Percentiles rank a stretch among this genome's conserved stretches.
Conservation (phyloP, 2,888 invertebrate genomes). For the Nemurella pictetii region DNA sequence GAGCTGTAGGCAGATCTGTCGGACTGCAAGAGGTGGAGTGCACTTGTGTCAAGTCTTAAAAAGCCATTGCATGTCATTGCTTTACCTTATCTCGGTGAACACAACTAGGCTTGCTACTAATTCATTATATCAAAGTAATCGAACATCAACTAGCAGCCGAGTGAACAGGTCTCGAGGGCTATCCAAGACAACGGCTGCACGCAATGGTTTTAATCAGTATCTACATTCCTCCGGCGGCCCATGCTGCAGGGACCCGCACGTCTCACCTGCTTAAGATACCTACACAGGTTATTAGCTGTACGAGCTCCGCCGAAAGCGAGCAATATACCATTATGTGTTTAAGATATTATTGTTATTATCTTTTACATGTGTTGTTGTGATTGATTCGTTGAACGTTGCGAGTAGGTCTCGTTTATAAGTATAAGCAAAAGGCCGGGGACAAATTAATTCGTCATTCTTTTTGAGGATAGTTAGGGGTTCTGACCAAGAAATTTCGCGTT, state of each 20-base stretch:
- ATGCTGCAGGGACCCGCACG: not conserved
- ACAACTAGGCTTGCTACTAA: conserved; percentile 1
- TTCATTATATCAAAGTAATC: conserved; percentile 5
- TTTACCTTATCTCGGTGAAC: conserved; percentile 16
- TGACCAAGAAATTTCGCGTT: too few species aligned
- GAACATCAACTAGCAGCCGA: not conserved
- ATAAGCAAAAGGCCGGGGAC: too few species aligned
- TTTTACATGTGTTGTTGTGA: not conserved
- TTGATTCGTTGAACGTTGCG: too few species aligned
- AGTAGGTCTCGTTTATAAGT: too few species aligned
- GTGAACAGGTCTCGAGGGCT: not conserved
- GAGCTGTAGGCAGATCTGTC: not conserved
- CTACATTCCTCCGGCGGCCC: not conserved
- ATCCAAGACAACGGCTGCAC: not conserved
- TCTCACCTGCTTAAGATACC: not conserved
- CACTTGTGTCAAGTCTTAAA: conserved; percentile 1
- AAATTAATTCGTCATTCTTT: too few species aligned
- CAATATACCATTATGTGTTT: not conserved
- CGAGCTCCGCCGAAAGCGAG: not conserved
- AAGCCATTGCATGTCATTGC: conserved; percentile 16
- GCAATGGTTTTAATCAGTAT: not conserved
- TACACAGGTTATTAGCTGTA: not conserved
- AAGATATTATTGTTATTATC: not conserved
- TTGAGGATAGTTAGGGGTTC: too few species aligned
- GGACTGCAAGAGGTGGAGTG: not conserved